Evolutionary conservation across 2,113 vertebrate species (phyloP).

Genomic region (Butorides virescens): DNA sequence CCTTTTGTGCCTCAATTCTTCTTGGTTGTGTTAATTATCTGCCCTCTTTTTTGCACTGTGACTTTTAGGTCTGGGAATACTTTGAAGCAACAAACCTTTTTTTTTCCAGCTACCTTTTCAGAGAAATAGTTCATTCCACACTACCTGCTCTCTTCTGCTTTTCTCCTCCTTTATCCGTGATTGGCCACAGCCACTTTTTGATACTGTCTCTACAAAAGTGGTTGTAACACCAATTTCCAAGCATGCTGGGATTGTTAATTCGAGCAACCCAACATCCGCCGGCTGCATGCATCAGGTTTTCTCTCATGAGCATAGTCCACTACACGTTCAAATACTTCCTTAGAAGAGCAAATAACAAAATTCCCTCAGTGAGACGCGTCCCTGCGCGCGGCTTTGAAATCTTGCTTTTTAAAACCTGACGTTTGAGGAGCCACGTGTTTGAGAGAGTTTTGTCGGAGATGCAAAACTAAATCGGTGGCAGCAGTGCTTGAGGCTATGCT

Average conservation of each 20-base stretch:
- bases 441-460: constrained; percentile 21
- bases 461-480: constrained; percentile 55
- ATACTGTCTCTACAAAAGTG: constrained; percentile 77
- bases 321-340: constrained; percentile 44
- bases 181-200: constrained; percentile 86
- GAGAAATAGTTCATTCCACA: constrained; percentile 85
- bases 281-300: constrained; percentile 87
- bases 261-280: constrained; percentile 88
- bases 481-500: constrained; percentile 82
- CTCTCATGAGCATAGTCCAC: constrained; percentile 86
- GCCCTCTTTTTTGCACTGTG: constrained; percentile 79
- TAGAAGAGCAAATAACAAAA: constrained; percentile 33
- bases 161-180: constrained; percentile 80
- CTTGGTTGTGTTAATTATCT: constrained; percentile 82
- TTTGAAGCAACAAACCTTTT: constrained; percentile 81
- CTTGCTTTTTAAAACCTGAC: constrained; percentile 22
- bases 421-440: constrained; percentile 3
- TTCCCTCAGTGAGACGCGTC: background rate
- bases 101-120: constrained; percentile 81
- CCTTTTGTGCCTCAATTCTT: constrained; percentile 87
- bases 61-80: constrained; percentile 85
- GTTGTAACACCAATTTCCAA: constrained; percentile 84
- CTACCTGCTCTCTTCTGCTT: constrained; percentile 85
- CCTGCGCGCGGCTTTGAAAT: constrained; percentile 27
- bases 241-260: constrained; percentile 84